Evolutionary conservation across 1,140 invertebrate genomes (phyloP).

Genomic region (Acromyrmex charruanus): DNA sequence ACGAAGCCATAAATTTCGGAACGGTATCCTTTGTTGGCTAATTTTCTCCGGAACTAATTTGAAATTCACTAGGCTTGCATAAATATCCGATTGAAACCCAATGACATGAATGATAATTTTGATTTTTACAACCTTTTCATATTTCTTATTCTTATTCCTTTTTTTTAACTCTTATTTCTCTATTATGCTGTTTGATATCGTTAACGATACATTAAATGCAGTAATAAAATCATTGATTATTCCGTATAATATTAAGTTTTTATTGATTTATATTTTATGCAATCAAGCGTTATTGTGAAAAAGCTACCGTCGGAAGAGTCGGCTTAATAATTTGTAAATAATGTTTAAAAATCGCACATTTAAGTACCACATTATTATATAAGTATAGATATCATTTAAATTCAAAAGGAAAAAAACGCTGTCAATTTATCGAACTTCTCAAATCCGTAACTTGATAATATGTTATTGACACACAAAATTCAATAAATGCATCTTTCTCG

Average conservation of each 20-base stretch:
- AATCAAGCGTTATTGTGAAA: neutral
- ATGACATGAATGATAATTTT: neutral
- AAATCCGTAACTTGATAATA: neutral
- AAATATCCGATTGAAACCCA: neutral
- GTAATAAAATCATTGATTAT: too few species aligned
- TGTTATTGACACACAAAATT: neutral
- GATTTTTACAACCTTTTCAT: neutral
- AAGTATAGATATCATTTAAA: neutral
- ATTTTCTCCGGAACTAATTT: neutral
- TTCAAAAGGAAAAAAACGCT: neutral
- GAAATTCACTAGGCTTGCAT: neutral
- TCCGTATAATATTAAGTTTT: neutral
- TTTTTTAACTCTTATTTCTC: neutral
- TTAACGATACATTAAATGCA: neutral
- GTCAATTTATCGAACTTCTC: neutral
- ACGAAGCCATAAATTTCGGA: constrained; percentile 14
- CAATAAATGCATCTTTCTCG: constrained; percentile 4
- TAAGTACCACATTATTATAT: neutral
- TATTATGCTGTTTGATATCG: neutral
- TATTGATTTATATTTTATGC: neutral
- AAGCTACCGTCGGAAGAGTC: neutral
- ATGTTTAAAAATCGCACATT: constrained; percentile 1
- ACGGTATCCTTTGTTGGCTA: neutral
- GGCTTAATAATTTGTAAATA: neutral
- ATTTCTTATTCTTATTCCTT: neutral